Conservation (phyloP, 1,140 invertebrate genomes). For the Branchinecta lindahli region DNA sequence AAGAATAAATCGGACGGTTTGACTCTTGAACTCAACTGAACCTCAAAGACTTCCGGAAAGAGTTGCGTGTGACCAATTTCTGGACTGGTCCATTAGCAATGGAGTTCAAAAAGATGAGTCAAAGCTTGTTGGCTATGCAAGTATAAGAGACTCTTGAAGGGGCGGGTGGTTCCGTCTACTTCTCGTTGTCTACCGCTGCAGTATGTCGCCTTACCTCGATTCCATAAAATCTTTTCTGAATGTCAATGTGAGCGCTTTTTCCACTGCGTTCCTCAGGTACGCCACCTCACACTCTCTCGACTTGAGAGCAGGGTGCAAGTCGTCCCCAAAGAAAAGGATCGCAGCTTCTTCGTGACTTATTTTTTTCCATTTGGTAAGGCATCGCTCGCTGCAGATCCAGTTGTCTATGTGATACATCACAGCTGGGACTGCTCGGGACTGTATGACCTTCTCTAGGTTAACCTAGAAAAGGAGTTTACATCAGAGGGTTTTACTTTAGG, state of each 20-base stretch:
- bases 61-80: no score
- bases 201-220: not conserved
- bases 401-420: not conserved
- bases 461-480: not conserved
- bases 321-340: not conserved
- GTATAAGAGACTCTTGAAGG: no score
- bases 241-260: not conserved
- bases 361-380: not conserved
- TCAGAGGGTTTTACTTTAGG: no score
- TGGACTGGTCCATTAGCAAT: no score
- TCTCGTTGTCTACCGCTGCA: not conserved
- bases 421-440: not conserved
- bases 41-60: no score
- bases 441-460: not conserved
- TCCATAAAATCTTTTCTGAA: not conserved
- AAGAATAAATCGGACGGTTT: no score
- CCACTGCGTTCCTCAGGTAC: not conserved
- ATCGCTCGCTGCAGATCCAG: not conserved
- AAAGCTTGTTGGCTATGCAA: no score
- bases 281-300: not conserved
- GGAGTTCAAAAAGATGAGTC: no score
- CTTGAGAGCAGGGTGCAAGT: not conserved
- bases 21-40: no score
- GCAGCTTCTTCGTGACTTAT: not conserved
- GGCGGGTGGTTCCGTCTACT: no score